Evolutionary conservation across 35 echinoderm and acorn worm species (phyloP).

Genomic region (Ptychodera flava): DNA sequence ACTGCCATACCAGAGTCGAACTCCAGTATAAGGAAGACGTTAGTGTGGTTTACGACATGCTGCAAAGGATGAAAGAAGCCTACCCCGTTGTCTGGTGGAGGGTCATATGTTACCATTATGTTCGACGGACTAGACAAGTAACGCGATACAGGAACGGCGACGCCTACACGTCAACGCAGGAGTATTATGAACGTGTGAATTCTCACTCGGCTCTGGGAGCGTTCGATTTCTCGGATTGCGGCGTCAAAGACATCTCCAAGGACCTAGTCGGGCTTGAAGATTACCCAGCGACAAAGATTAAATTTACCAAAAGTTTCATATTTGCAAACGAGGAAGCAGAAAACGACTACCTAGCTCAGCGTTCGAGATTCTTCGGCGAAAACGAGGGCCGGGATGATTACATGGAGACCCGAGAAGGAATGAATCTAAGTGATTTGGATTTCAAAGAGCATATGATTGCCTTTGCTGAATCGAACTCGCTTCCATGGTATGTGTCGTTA

Average conservation of each 20-base stretch:
- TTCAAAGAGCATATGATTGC: conserved; percentile 93
- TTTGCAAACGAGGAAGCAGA: conserved; percentile 95
- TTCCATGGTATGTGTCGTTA: conserved; percentile 91
- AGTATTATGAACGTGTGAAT: conserved; percentile 91
- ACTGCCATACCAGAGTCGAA: conserved; percentile 82
- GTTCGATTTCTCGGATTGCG: conserved; percentile 87
- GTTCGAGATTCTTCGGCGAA: conserved; percentile 86
- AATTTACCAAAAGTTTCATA: conserved; percentile 95
- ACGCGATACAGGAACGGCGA: conserved; percentile 90
- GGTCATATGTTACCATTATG: conserved; percentile 96
- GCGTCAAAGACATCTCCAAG: conserved; percentile 91
- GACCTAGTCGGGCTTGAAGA: conserved; percentile 60
- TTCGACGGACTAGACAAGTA: conserved; percentile 78
- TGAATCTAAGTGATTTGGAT: conserved; percentile 83
- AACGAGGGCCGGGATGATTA: conserved; percentile 94
- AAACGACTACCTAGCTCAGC: conserved; percentile 93
- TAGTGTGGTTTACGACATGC: conserved; percentile 61
- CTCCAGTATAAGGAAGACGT: conserved; percentile 79
- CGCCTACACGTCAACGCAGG: conserved; percentile 91
- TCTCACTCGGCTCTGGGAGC: conserved; percentile 95
- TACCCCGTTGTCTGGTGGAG: conserved; percentile 98
- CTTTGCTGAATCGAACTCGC: conserved; percentile 86
- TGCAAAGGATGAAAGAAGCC: conserved; percentile 65
- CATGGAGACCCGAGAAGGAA: conserved; percentile 92
- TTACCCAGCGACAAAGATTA: conserved; percentile 68